Evolutionary conservation across 2,113 vertebrate species (phyloP).

Genomic region (Chiloscyllium plagiosum): DNA sequence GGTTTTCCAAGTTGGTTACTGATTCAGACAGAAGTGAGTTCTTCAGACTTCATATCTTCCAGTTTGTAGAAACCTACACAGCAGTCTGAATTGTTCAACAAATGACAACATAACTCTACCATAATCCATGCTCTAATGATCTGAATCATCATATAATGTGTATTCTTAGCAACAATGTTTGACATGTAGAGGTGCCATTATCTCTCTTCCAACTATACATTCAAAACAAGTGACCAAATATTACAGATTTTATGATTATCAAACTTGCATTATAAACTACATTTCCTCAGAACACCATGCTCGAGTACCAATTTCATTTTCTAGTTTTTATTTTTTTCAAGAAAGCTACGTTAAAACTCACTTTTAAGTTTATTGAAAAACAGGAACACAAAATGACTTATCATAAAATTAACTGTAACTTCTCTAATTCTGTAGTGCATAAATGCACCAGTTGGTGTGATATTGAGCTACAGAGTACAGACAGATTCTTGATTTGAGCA

Average conservation of each 20-base stretch:
- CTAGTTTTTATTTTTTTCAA: neutral
- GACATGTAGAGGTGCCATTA: neutral
- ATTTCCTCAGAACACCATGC: neutral
- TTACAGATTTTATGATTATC: neutral
- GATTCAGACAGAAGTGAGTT: neutral
- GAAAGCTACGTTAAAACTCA: neutral
- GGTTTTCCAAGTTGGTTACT: neutral
- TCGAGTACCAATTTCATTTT: neutral
- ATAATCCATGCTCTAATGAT: neutral
- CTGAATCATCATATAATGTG: neutral
- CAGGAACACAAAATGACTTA: neutral
- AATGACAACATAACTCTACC: neutral
- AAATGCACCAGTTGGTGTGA: neutral
- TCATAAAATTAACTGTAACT: neutral
- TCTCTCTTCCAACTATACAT: neutral
- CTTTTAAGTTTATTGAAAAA: neutral
- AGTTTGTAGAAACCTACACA: neutral
- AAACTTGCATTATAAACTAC: neutral
- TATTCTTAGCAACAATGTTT: neutral
- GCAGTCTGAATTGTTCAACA: neutral
- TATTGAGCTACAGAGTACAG: neutral
- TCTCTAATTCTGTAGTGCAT: neutral
- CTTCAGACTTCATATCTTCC: neutral
- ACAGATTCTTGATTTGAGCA: neutral
- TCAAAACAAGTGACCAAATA: neutral